Evolutionary conservation across 1,140 invertebrate genomes (phyloP).

Genomic region (Agrypnia vestita): DNA sequence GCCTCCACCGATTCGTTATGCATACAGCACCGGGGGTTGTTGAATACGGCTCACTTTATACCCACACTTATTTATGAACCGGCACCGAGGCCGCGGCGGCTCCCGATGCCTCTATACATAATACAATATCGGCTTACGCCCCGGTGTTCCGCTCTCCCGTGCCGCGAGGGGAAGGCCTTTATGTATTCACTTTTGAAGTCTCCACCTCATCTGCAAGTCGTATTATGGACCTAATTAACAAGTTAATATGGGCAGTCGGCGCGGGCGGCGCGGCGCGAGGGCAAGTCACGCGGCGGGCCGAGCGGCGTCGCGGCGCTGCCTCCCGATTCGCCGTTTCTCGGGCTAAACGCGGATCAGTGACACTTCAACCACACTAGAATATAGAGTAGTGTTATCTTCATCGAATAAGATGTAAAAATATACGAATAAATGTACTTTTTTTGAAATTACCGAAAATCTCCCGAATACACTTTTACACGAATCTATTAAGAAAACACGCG

Average conservation of each 20-base stretch:
- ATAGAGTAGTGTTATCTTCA: not conserved
- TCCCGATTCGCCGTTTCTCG: not conserved
- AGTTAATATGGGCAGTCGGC: constrained; percentile 83
- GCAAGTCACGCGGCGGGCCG: not conserved
- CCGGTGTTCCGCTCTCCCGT: constrained; percentile 65
- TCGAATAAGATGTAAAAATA: not conserved
- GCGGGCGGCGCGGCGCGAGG: constrained; percentile 49
- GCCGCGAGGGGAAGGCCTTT: constrained; percentile 74
- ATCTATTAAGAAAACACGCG: no score
- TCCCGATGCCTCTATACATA: constrained; percentile 69
- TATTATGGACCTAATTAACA: constrained; percentile 92
- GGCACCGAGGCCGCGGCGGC: constrained; percentile 74
- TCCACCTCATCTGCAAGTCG: constrained; percentile 89
- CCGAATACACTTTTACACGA: not conserved
- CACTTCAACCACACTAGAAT: not conserved
- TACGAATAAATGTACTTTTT: not conserved
- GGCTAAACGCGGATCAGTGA: not conserved
- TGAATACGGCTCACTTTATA: constrained; percentile 71
- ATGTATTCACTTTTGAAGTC: constrained; percentile 75
- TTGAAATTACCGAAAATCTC: not conserved
- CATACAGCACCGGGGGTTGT: constrained; percentile 75
- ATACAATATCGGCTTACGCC: constrained; percentile 77
- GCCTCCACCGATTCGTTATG: constrained; percentile 72
- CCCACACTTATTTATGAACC: constrained; percentile 75
- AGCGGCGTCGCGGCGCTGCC: not conserved